Percentiles rank a stretch among this genome's conserved stretches.
Evolutionary conservation across 2,113 vertebrate genomes (phyloP).

Genomic region (Protobothrops flavoviridis): DNA sequence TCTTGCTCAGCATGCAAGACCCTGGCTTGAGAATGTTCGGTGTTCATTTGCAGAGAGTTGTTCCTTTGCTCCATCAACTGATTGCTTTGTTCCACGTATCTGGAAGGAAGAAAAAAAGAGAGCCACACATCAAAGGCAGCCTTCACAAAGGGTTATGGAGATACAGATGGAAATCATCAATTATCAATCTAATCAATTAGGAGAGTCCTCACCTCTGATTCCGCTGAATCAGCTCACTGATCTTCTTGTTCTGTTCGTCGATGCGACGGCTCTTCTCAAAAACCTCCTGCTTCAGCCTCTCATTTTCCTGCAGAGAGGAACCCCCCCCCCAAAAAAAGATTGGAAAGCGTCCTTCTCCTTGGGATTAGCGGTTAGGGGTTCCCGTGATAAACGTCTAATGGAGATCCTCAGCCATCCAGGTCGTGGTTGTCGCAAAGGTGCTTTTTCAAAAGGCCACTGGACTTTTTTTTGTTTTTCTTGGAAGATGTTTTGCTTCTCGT

Average conservation of each 20-base stretch:
- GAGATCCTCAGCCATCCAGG: no score
- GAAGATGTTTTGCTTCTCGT: no score
- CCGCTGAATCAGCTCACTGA: constrained; percentile 89
- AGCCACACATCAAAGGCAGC: not conserved
- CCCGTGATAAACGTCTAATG: not conserved
- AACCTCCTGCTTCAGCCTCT: constrained; percentile 93
- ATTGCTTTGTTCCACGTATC: constrained; percentile 92
- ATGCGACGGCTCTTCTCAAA: constrained; percentile 93
- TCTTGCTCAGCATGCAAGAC: constrained; percentile 93
- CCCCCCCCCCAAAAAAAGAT: not conserved
- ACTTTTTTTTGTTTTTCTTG: no score
- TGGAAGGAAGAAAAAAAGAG: constrained; percentile 52
- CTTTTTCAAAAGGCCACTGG: no score
- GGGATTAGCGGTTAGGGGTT: not conserved
- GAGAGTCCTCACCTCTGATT: constrained; percentile 86
- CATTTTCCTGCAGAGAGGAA: constrained; percentile 84
- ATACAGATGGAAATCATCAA: not conserved
- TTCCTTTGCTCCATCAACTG: constrained; percentile 90
- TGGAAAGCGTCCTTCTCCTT: no score
- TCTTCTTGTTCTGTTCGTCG: constrained; percentile 95
- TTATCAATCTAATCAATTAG: not conserved
- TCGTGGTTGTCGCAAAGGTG: no score
- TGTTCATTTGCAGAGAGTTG: constrained; percentile 84
- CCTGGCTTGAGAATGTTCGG: constrained; percentile 86
- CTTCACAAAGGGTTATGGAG: rapidly evolving